A percentile compares a stretch with the other conserved stretches of the same genome.
phyloP scores from a whole-genome alignment of 2,888 invertebrate species.

The Tenodera sinensis region DNA sequence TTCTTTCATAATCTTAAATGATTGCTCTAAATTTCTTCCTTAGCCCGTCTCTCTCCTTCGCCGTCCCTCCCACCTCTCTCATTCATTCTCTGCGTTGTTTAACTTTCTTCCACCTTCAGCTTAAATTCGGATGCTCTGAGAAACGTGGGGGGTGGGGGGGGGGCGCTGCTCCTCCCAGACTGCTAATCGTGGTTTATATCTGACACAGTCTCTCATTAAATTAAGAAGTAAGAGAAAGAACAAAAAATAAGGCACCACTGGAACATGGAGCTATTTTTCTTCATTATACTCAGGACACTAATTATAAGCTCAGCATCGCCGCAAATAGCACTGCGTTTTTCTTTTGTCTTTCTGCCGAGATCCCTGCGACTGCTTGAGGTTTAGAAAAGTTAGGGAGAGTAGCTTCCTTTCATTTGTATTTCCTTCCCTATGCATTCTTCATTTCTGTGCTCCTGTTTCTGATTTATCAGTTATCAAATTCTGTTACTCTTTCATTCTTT shows the following conservation, averaged over 20 bases:
- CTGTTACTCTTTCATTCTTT: too few species aligned
- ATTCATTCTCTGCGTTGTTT: background rate
- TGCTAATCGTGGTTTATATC: constrained; percentile 23
- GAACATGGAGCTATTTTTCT: constrained; percentile 11
- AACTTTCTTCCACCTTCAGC: background rate
- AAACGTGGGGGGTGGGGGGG: background rate
- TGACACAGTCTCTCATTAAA: constrained; percentile 18
- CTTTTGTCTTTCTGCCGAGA: background rate
- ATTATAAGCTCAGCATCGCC: constrained; percentile 12
- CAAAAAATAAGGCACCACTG: constrained; percentile 1
- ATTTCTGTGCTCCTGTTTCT: too few species aligned
- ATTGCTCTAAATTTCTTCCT: constrained; percentile 20
- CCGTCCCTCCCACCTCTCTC: background rate
- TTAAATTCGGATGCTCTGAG: background rate
- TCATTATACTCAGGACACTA: constrained; percentile 23
- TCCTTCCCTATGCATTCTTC: background rate
- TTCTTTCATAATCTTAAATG: constrained; percentile 25
- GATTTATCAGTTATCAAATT: too few species aligned
- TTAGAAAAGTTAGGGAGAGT: background rate
- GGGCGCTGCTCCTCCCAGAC: background rate
- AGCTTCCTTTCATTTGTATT: background rate
- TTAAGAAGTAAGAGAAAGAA: constrained; percentile 14
- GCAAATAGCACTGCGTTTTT: background rate
- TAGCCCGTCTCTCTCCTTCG: background rate
- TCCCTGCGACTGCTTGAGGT: too few species aligned